Conservation (phyloP, 2,888 invertebrate genomes). For the Ametastegia equiseti region DNA sequence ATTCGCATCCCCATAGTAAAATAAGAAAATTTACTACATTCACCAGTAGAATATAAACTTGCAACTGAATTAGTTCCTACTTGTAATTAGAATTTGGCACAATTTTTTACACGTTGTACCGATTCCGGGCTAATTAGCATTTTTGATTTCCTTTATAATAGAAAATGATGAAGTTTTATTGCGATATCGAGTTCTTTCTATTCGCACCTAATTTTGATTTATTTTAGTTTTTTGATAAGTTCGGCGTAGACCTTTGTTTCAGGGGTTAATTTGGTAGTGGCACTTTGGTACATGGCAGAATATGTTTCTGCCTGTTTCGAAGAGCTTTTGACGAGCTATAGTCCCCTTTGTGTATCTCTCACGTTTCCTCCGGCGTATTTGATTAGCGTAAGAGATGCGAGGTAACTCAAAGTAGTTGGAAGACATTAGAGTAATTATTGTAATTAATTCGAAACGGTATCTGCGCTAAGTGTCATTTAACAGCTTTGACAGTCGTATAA, state of each 20-base stretch:
- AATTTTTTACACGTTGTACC: not conserved
- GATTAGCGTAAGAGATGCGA: not conserved
- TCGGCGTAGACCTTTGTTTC: too few relatives aligned
- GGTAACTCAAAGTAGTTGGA: slow-evolving; percentile 31
- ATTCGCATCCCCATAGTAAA: not conserved
- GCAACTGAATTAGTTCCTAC: not conserved
- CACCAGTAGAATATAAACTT: not conserved
- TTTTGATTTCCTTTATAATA: not conserved
- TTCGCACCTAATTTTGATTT: not conserved
- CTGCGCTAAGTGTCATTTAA: slow-evolving; percentile 10
- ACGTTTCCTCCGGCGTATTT: not conserved
- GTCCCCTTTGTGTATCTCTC: not conserved
- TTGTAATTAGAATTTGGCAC: not conserved
- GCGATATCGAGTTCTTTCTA: too few relatives aligned
- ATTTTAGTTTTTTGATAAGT: not conserved
- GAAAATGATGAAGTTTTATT: too few relatives aligned
- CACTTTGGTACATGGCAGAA: not conserved
- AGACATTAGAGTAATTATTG: slow-evolving; percentile 44
- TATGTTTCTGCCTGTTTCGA: not conserved
- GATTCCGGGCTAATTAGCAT: not conserved
- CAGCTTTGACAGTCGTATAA: slow-evolving; percentile 31
- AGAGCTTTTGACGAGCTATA: not conserved
- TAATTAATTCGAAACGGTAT: slow-evolving; percentile 34
- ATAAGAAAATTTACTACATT: not conserved
- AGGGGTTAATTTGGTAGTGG: too few relatives aligned